phyloP scores from a whole-genome alignment of 1,140 invertebrate genomes.

The Globodera rostochiensis region DNA sequence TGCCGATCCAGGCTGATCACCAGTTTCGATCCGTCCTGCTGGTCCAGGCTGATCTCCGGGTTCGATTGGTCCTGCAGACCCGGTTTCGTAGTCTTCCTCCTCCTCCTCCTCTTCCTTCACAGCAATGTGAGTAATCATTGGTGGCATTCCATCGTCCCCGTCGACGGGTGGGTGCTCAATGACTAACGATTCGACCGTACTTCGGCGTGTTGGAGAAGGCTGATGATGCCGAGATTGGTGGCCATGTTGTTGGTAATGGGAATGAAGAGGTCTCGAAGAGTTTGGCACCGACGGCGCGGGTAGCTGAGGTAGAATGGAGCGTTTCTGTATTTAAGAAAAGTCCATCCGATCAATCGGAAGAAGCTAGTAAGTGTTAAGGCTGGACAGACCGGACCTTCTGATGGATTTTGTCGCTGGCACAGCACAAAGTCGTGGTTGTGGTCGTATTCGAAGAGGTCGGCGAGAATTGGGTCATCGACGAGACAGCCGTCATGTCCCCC shows the following conservation, averaged over 20 bases:
- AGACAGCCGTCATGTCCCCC: neutral
- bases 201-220: neutral
- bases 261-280: neutral
- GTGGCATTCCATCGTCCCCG: neutral
- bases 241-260: neutral
- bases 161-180: neutral
- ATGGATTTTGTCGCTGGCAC: neutral
- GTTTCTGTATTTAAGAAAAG: slow-evolving; percentile 2
- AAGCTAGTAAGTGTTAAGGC: neutral
- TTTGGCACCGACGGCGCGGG: neutral
- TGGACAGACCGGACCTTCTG: neutral
- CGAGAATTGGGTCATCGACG: slow-evolving; percentile 2
- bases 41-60: neutral
- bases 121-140: slow-evolving; percentile 21
- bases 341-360: no score
- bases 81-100: neutral
- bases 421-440: neutral
- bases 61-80: neutral
- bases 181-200: neutral
- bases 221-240: neutral
- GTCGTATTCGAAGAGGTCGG: neutral
- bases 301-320: neutral
- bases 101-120: slow-evolving; percentile 2
- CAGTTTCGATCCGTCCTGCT: neutral
- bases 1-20: neutral